Evolutionary conservation across 1,140 invertebrate genomes (phyloP).

Genomic region (Vanessa tameamea): DNA sequence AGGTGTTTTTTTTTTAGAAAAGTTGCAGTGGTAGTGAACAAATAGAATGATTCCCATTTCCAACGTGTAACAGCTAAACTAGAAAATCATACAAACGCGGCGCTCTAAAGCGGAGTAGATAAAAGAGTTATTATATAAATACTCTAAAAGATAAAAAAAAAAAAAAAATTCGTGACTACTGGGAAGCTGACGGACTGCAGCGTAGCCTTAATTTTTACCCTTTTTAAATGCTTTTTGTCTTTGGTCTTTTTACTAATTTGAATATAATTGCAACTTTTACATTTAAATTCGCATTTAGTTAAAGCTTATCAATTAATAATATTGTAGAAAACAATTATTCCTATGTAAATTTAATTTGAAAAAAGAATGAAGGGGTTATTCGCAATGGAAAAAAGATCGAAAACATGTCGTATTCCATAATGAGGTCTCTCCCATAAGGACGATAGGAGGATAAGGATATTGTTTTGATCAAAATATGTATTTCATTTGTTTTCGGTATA

Average conservation of each 20-base stretch:
- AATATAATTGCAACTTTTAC: no score
- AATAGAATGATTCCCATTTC: slow-evolving; percentile 12
- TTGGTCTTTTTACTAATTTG: not conserved
- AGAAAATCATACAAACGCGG: slow-evolving; percentile 15
- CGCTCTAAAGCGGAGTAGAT: slow-evolving; percentile 25
- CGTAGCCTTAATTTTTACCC: not conserved
- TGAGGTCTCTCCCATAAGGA: slow-evolving; percentile 1
- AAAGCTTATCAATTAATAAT: no score
- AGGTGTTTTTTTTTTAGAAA: slow-evolving; percentile 7
- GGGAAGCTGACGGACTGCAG: slow-evolving; percentile 8
- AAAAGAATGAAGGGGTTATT: not conserved
- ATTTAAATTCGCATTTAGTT: no score
- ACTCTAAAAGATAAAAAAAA: slow-evolving; percentile 19
- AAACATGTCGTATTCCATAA: not conserved
- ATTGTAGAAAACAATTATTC: no score
- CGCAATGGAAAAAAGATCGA: not conserved
- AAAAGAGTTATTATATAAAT: slow-evolving; percentile 32
- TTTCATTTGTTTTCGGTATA: slow-evolving; percentile 39
- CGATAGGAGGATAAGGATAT: no score
- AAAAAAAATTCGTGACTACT: slow-evolving; percentile 3
- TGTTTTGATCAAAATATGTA: slow-evolving; percentile 11
- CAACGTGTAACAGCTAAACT: slow-evolving; percentile 12
- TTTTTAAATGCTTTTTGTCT: slow-evolving; percentile 11
- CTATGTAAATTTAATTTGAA: no score
- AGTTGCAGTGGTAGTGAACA: slow-evolving; percentile 4